Percentiles rank a stretch among this genome's conserved stretches.
Conservation (phyloP, 2,797 vertebrate species). For the Sebastes goodei region DNA sequence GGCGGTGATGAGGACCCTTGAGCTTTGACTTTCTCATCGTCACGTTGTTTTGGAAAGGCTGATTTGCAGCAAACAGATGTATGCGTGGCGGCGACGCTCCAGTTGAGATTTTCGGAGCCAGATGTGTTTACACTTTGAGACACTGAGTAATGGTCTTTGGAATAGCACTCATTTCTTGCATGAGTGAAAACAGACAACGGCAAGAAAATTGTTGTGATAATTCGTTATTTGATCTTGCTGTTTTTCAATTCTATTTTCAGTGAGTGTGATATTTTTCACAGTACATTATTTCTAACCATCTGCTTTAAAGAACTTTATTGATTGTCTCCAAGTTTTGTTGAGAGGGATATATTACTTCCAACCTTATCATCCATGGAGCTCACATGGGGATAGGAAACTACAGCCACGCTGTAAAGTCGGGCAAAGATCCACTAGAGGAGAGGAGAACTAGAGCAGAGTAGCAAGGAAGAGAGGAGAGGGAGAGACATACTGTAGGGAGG, state of each 20-base stretch:
- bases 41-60: slow-evolving; percentile 48
- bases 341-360: neutral
- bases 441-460: slow-evolving; percentile 34
- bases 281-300: neutral
- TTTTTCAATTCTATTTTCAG: neutral
- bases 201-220: neutral
- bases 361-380: neutral
- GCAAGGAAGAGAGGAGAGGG: slow-evolving; percentile 15
- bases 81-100: slow-evolving; percentile 7
- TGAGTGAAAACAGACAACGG: slow-evolving; percentile 19
- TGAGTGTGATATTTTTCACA: neutral
- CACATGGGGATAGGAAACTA: slow-evolving; percentile 1
- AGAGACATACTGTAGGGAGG: neutral
- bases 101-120: slow-evolving; percentile 45
- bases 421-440: slow-evolving; percentile 20
- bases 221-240: neutral
- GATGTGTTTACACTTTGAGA: slow-evolving; percentile 60
- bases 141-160: slow-evolving; percentile 29
- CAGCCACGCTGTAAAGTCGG: neutral
- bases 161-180: slow-evolving; percentile 10
- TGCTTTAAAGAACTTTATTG: neutral
- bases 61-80: slow-evolving; percentile 61
- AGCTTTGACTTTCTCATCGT: slow-evolving; percentile 38
- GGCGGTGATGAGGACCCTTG: slow-evolving; percentile 35
- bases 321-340: neutral